Evolutionary conservation across 2,797 vertebrate species (phyloP), one percentile per base, ranked within the genome.

Genomic region (Rhodeus uyekii): DNA sequence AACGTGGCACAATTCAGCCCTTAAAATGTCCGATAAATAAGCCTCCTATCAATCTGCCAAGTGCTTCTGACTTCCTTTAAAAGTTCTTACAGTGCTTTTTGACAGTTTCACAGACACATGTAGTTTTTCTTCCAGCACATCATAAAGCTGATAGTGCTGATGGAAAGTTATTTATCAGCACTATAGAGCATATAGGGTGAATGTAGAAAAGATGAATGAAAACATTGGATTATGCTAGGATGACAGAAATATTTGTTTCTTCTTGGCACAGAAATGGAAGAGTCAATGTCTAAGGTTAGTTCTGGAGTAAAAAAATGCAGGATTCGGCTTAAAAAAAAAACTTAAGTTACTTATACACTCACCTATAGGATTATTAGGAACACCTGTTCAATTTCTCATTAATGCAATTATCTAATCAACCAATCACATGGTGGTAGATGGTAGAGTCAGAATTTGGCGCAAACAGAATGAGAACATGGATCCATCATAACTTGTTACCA

Each of bases 1-100:
- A 58, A 27, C 72, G 13, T 38, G 74, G 53, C 42, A 73, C 63
- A 67, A 76, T 83, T 75, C 75, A 76, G 75, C 63, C 53, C 71
- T 72, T 22, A 29, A n/a, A n/a, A 16, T 29, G 72, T 83, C 50
- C 38, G 74, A 80, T 83, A 81, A 85, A 69, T 55, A 71, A 68
- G 38, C 36, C 63, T 77, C 27, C 36, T 71, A 74, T 81, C 74
- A 72, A 63, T 76, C 38, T 58, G 68, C 3, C 60, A 63, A 19
- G 44, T 19, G 13, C 29, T 75, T 48, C 34, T 19, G n/a, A 61
- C 18, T 27, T 14, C 1, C 27, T 74, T 42, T 27, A 36, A 76
- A 84, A 27, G 55, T 77, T 84, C 78, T 81, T 32, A 29, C 16
- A 58, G 38, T 18, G 34, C 50, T 60, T 67, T 76, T 50, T 76